Evolutionary conservation across 2,888 invertebrate genomes (phyloP).

Genomic region (Cephus pygmeus): DNA sequence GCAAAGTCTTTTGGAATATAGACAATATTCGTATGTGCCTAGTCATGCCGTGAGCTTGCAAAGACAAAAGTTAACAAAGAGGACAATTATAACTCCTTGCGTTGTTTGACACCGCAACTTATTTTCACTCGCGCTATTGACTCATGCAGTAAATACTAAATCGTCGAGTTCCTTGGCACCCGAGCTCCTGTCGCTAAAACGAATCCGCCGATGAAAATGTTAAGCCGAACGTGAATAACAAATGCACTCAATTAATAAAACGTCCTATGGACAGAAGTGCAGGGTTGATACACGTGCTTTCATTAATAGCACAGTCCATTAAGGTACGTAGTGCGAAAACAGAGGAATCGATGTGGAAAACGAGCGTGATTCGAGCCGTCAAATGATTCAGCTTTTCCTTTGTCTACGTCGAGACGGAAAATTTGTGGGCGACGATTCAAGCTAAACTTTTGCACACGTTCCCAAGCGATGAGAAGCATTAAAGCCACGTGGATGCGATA

Average conservation of each 20-base stretch:
- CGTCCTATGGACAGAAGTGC: not conserved
- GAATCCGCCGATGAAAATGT: not conserved
- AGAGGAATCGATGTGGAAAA: conserved; percentile 19
- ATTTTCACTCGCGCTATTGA: not conserved
- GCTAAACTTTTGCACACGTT: conserved; percentile 8
- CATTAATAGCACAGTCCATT: not conserved
- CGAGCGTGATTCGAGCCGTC: conserved; percentile 22
- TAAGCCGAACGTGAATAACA: not conserved
- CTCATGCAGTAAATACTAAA: not conserved
- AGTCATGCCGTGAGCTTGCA: not conserved
- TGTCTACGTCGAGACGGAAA: conserved; percentile 30
- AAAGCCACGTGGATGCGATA: not conserved
- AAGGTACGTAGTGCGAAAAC: not conserved
- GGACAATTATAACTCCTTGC: not conserved
- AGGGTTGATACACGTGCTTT: not conserved
- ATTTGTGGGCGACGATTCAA: conserved; percentile 30
- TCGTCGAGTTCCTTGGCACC: not conserved
- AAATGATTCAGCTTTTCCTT: conserved; percentile 52
- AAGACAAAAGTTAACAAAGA: not conserved
- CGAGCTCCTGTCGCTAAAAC: not conserved
- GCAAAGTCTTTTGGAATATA: not conserved
- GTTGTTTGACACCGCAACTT: not conserved
- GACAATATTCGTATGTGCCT: not conserved
- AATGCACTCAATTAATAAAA: not conserved
- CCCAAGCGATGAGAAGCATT: not conserved